phyloP scores from a whole-genome alignment of 2,113 vertebrate species.

The Neoarius graeffei region DNA sequence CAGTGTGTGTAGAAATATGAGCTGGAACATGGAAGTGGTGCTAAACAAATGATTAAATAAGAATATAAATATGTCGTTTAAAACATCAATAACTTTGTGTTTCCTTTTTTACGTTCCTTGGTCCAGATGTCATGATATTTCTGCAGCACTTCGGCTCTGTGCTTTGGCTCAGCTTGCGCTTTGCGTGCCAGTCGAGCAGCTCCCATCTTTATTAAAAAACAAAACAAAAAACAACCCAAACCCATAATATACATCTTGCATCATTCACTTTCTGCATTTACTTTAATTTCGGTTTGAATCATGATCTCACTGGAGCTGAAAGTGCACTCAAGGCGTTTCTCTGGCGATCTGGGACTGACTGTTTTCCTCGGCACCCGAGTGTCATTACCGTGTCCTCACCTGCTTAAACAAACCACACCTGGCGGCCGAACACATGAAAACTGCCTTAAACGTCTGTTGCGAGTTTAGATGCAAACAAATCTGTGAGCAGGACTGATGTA shows the following conservation, averaged over 20 bases:
- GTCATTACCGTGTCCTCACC: not conserved
- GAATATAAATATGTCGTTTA: not conserved
- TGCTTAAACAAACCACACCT: not conserved
- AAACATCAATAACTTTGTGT: not conserved
- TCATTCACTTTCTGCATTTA: not conserved
- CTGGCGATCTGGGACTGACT: not conserved
- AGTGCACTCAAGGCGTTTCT: not conserved
- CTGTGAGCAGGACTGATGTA: not conserved
- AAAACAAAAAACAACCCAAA: not conserved
- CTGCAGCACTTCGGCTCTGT: not conserved
- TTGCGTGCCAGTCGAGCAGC: not conserved
- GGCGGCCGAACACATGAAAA: not conserved
- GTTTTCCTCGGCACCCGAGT: not conserved
- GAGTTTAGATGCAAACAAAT: not conserved
- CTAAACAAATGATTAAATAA: not conserved
- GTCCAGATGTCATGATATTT: not conserved
- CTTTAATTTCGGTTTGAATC: not conserved
- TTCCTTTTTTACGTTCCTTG: not conserved
- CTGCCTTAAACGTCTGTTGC: not conserved
- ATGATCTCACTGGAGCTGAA: not conserved
- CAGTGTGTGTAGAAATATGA: not conserved
- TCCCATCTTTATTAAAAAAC: not conserved
- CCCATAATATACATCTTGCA: not conserved
- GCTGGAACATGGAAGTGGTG: not conserved
- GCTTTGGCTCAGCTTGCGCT: not conserved